Conservation (phyloP, 1,140 invertebrate genomes). For the Apis laboriosa region DNA sequence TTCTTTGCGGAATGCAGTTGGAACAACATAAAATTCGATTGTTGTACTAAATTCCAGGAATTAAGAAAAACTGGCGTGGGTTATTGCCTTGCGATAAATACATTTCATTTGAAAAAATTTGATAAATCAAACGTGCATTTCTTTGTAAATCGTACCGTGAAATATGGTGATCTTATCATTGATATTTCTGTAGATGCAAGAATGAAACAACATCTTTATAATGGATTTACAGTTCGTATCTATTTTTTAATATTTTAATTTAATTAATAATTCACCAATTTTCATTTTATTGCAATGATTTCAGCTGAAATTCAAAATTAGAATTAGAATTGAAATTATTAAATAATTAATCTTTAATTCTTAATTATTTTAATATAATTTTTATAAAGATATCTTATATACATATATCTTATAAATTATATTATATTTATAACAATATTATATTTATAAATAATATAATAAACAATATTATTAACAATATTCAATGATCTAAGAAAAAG, state of each 20-base stretch:
- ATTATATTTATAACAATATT: no score
- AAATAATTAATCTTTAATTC: background rate
- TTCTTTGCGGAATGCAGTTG: conserved; percentile 60
- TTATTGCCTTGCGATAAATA: conserved; percentile 63
- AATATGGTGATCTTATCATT: conserved; percentile 48
- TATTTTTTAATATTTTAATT: background rate
- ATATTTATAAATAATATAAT: background rate
- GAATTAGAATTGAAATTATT: background rate
- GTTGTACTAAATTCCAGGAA: conserved; percentile 55
- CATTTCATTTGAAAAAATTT: conserved; percentile 35
- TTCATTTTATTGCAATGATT: background rate
- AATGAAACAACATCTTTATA: background rate
- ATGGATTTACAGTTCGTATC: conserved; percentile 20
- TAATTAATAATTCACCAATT: background rate
- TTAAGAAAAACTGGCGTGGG: conserved; percentile 56
- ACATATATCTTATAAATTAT: no score
- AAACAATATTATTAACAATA: background rate
- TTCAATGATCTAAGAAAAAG: background rate
- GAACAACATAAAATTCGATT: conserved; percentile 59
- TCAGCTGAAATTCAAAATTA: background rate
- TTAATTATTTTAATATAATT: no score
- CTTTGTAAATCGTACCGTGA: conserved; percentile 50
- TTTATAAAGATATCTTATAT: no score
- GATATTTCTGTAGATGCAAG: conserved; percentile 30
- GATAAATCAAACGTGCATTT: conserved; percentile 13